A percentile compares a stretch with the other conserved stretches of the same genome.
Evolutionary conservation across 2,113 vertebrate species (phyloP).

Genomic region (Varanus salvator): DNA sequence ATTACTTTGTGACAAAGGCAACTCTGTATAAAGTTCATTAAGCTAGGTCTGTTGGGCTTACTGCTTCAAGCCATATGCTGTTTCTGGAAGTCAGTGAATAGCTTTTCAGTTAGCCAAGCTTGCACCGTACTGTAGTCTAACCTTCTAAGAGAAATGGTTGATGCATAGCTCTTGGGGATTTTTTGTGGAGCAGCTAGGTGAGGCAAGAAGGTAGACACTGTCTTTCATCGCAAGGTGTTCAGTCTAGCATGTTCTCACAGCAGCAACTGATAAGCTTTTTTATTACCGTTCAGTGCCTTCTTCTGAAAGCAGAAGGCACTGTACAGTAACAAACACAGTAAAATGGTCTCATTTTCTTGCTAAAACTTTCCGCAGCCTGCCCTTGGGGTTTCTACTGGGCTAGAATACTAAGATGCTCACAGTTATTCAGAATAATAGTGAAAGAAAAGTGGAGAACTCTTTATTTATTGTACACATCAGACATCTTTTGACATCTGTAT

Average conservation of each 20-base stretch:
- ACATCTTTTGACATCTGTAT: too few relatives aligned
- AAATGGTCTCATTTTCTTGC: neutral
- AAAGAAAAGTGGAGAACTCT: neutral
- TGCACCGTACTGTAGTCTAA: neutral
- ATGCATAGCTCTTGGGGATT: neutral
- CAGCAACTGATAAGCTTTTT: too few relatives aligned
- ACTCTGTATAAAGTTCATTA: neutral
- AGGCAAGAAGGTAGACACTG: neutral
- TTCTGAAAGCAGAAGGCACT: too few relatives aligned
- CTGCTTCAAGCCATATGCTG: neutral
- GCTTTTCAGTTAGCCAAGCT: neutral
- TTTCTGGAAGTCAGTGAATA: neutral
- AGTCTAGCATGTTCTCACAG: neutral
- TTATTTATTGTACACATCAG: too few relatives aligned
- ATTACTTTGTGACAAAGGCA: neutral
- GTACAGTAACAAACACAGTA: too few relatives aligned
- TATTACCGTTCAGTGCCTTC: neutral
- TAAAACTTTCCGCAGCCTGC: neutral
- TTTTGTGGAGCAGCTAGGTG: neutral
- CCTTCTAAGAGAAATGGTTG: neutral
- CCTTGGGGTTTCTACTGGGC: neutral
- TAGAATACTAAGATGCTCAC: neutral
- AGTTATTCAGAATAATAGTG: neutral
- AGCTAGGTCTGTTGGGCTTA: neutral
- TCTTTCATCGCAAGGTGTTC: slow-evolving; percentile 5